Conservation (phyloP, 2,888 invertebrate genomes). For the Pollenia angustigena region DNA sequence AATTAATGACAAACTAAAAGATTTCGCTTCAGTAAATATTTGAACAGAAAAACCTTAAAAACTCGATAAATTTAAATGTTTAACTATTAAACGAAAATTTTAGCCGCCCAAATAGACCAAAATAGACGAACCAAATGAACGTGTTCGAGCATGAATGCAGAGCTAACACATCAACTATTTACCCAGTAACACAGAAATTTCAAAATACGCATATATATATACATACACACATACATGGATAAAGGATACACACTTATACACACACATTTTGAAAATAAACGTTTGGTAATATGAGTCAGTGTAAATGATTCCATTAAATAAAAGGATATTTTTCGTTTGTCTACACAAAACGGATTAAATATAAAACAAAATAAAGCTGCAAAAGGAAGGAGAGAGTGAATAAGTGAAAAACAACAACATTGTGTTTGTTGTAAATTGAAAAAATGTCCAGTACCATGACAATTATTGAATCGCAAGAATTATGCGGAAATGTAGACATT, state of each 20-base stretch:
- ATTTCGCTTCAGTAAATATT: neutral
- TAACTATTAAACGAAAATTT: constrained; percentile 23
- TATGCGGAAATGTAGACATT: neutral
- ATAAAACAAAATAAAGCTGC: neutral
- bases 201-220: neutral
- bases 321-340: constrained; percentile 2
- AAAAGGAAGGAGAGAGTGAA: neutral
- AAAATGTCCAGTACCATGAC: constrained; percentile 34
- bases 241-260: neutral
- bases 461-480: constrained; percentile 7
- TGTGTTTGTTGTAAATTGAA: constrained; percentile 24
- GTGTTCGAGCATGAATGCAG: neutral
- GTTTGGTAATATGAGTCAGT: neutral
- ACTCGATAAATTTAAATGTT: constrained; percentile 52
- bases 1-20: constrained; percentile 24
- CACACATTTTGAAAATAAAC: too few relatives aligned
- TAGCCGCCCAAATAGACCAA: neutral
- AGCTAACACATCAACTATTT: constrained; percentile 1
- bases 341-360: constrained; percentile 20
- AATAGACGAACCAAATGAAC: neutral
- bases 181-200: constrained; percentile 11
- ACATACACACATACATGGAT: neutral
- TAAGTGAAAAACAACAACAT: constrained; percentile 32
- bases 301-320: constrained; percentile 6
- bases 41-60: constrained; percentile 32